A percentile compares a stretch with the other conserved stretches of the same genome.
Evolutionary conservation across 1,140 invertebrate species (phyloP).

Genomic region (Choristoneura fumiferana): DNA sequence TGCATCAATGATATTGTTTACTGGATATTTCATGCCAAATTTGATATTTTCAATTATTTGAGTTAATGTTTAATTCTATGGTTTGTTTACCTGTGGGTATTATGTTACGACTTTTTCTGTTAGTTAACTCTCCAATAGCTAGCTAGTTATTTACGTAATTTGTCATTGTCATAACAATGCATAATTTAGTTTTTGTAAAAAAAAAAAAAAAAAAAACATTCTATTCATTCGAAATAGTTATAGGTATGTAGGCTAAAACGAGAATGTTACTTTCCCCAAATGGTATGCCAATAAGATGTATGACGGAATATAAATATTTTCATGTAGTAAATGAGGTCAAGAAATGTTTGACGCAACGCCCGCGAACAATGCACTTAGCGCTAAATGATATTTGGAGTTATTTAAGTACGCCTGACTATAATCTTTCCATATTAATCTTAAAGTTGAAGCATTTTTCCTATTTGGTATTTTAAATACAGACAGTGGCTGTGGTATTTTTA

Average conservation of each 20-base stretch:
- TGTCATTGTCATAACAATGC: too few relatives aligned
- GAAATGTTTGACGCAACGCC: constrained; percentile 18
- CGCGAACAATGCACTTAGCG: constrained; percentile 56
- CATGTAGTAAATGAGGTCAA: constrained; percentile 15
- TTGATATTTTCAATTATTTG: too few relatives aligned
- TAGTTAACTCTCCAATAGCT: too few relatives aligned
- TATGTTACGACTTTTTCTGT: too few relatives aligned
- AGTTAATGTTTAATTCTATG: too few relatives aligned
- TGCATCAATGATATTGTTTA: too few relatives aligned
- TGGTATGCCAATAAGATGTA: neutral
- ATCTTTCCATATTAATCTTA: constrained; percentile 68
- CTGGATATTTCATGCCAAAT: too few relatives aligned
- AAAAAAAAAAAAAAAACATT: neutral
- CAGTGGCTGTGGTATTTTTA: constrained; percentile 77
- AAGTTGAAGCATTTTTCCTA: constrained; percentile 73
- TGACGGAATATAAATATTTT: constrained; percentile 9
- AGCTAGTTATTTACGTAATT: too few relatives aligned
- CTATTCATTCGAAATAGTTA: neutral
- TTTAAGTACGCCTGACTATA: constrained; percentile 61
- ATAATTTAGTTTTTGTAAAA: too few relatives aligned
- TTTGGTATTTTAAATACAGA: constrained; percentile 78
- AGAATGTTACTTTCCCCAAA: neutral
- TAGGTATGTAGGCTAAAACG: neutral
- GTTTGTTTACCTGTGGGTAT: too few relatives aligned
- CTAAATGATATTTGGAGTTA: constrained; percentile 41